Conservation (phyloP, 2,888 invertebrate species). For the Onchidella celtica region DNA sequence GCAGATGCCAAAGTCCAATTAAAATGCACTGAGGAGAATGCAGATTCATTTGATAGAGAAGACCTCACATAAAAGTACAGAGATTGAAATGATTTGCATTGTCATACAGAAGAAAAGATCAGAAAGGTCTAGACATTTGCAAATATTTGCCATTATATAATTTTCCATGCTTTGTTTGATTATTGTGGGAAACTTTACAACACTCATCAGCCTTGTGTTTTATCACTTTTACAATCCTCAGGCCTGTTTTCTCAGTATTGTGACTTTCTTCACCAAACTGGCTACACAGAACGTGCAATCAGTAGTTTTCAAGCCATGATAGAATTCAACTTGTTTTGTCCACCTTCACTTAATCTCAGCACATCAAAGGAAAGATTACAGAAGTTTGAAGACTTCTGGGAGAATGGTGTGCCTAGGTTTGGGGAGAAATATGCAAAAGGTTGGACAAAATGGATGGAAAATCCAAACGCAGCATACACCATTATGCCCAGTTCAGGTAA, state of each 20-base stretch:
- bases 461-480: neutral
- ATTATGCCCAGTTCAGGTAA: neutral
- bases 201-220: too few relatives aligned
- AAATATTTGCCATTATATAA: neutral
- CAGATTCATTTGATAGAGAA: too few relatives aligned
- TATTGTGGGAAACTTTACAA: too few relatives aligned
- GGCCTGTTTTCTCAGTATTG: conserved; percentile 78
- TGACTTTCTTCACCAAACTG: conserved; percentile 76
- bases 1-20: too few relatives aligned
- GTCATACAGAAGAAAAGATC: too few relatives aligned
- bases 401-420: conserved; percentile 78
- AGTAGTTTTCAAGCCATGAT: conserved; percentile 80
- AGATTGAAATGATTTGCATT: too few relatives aligned
- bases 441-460: conserved; percentile 74
- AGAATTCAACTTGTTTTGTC: conserved; percentile 80
- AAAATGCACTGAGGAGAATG: too few relatives aligned
- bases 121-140: too few relatives aligned
- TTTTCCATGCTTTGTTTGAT: neutral
- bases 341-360: conserved; percentile 60
- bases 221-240: too few relatives aligned
- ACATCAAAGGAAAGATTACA: conserved; percentile 67
- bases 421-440: conserved; percentile 78
- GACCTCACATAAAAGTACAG: too few relatives aligned
- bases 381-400: conserved; percentile 81
- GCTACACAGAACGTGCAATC: conserved; percentile 80